Evolutionary conservation across 2,888 invertebrate species (phyloP).

Genomic region (Drosophila prostipennis): DNA sequence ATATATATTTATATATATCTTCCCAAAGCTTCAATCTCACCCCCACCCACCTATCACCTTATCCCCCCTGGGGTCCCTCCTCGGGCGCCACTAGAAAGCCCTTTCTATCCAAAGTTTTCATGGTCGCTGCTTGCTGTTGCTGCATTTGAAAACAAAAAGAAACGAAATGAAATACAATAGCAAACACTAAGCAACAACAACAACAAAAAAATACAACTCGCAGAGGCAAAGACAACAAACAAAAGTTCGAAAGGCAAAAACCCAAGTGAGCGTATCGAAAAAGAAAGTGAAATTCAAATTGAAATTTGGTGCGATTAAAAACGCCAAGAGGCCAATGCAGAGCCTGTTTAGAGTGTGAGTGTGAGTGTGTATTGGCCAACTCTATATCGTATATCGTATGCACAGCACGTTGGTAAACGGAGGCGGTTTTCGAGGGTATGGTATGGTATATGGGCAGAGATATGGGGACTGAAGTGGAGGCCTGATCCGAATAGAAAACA

Average conservation of each 20-base stretch:
- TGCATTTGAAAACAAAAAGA: constrained; percentile 61
- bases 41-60: constrained; percentile 10
- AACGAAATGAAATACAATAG: constrained; percentile 43
- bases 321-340: constrained; percentile 60
- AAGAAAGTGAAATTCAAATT: constrained; percentile 83
- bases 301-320: constrained; percentile 78
- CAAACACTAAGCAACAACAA: not conserved
- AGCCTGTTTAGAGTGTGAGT: constrained; percentile 47
- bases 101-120: constrained; percentile 69
- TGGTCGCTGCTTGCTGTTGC: constrained; percentile 69
- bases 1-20: constrained; percentile 2
- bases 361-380: constrained; percentile 51
- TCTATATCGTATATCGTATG: constrained; percentile 76
- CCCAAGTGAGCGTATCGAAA: constrained; percentile 82
- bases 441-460: not conserved
- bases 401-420: constrained; percentile 64
- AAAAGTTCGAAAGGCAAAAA: constrained; percentile 81
- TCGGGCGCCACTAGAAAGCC: constrained; percentile 41
- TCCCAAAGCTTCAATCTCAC: not conserved
- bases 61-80: constrained; percentile 9
- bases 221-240: constrained; percentile 43
- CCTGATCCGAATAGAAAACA: constrained; percentile 72
- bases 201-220: constrained; percentile 17
- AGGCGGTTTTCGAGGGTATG: constrained; percentile 13
- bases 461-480: constrained; percentile 29